Evolutionary conservation across 2,113 vertebrate species (phyloP), one percentile per base, ranked within the genome.

Genomic region (Carollia perspicillata): DNA sequence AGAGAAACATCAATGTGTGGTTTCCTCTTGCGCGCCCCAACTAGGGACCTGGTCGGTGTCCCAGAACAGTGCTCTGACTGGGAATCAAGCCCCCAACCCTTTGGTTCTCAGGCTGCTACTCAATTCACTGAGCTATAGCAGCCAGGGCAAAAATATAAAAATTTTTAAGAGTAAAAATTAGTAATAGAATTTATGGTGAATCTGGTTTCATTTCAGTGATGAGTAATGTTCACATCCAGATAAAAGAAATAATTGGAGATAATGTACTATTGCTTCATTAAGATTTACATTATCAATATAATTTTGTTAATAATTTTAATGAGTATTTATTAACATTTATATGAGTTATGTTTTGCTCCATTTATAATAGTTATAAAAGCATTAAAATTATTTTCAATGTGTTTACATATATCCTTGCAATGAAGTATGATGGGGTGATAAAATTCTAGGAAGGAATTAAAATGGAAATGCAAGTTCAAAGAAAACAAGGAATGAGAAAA

Each of bases 221-320:
- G 4, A 88, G 12, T n/a, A 84, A 44, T 42, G 83, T 51, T 18
- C 8, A 86, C 68, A 86, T 55, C 30, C 16, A 85, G 44, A 75
- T 92, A 72, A 5, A 79, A 85, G 33, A 85, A 79, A 60, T 42
- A 96, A 84, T 87, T 95, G 22, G 60, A 20, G 26, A 37, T 81
- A 72, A 85, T 68, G 3, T 53, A 77, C 9, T 14, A 85, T 51
- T 14, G 47, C 40, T 80, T 78, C 42, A 72, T 51, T 75, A 77
- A 93, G 68, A 80, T 90, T 92, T 85, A 35, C 4, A 65, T 74
- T 89, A 90, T 20, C 8, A 65, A 60, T 79, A 69, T 75, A 58
- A 22, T 60, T 88, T 63, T 63, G 72, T 37, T 94, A 40, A 89
- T 90, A 95, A 58, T 51, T 88, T 93, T 79, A 85, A 89, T 79